These are phyloP conservation scores for Lamprotornis superbus DNA, from an alignment of 2,113 vertebrate genomes.

Conservation along the genomic window DNA sequence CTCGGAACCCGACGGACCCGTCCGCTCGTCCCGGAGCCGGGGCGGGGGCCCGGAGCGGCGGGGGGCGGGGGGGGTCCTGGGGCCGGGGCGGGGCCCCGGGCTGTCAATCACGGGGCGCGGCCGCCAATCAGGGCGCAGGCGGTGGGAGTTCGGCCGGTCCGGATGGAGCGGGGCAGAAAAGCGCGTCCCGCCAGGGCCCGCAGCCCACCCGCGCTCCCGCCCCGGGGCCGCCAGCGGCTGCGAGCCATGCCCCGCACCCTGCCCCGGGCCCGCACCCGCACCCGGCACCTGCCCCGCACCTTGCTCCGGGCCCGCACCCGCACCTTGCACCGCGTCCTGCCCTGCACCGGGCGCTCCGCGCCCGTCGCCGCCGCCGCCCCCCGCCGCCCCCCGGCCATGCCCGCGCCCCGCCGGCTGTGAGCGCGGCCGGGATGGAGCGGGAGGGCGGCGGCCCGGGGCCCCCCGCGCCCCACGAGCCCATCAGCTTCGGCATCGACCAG, in stretches of 20 bases:
- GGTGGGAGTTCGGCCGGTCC: slow-evolving; percentile 48
- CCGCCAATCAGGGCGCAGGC: slow-evolving; percentile 69
- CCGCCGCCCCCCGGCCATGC: not conserved
- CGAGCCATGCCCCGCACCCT: not conserved
- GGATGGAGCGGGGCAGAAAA: slow-evolving; percentile 8
- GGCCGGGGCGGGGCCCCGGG: not conserved
- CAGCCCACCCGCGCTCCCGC: not conserved
- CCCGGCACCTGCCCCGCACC: not conserved
- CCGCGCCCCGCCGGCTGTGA: too few species aligned
- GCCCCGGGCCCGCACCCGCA: not conserved
- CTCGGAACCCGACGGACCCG: not conserved
- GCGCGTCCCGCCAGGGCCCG: not conserved
- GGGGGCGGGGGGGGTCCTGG: too few species aligned
- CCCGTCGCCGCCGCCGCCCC: not conserved
- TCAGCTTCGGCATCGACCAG: slow-evolving; percentile 98
- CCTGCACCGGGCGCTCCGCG: not conserved
- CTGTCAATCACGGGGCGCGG: not conserved
- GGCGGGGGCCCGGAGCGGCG: slow-evolving; percentile 22
- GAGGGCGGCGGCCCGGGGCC: too few species aligned
- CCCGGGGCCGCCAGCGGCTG: not conserved
- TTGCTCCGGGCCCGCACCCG: not conserved
- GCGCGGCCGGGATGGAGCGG: too few species aligned
- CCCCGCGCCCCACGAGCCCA: slow-evolving; percentile 76
- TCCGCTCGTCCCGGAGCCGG: not conserved
- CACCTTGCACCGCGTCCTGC: not conserved